phyloP scores from a whole-genome alignment of 2,113 vertebrate genomes.

The Micronycteris hirsuta region DNA sequence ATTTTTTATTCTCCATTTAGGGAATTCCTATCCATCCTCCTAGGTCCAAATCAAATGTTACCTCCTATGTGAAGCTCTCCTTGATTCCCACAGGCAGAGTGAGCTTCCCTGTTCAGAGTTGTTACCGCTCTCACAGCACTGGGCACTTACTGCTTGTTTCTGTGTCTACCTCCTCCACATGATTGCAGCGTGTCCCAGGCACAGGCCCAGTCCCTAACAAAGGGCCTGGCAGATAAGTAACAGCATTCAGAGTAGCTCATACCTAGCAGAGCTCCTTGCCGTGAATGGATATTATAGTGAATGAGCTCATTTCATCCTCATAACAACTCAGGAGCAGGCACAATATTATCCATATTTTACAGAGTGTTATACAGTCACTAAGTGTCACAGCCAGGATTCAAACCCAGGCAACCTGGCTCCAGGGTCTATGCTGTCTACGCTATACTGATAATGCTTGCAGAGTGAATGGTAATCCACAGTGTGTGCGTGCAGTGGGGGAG shows the following conservation, averaged over 20 bases:
- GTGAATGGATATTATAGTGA: background rate
- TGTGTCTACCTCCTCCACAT: fast-evolving
- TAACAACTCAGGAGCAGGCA: background rate
- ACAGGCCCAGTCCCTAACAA: background rate
- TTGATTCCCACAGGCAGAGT: background rate
- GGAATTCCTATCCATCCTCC: background rate
- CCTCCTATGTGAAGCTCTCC: background rate
- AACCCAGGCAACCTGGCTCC: background rate
- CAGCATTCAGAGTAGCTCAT: background rate
- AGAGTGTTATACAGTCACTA: background rate
- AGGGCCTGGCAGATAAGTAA: background rate
- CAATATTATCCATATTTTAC: background rate
- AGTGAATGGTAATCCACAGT: background rate
- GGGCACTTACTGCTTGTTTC: too few species aligned
- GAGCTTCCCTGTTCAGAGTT: too few species aligned
- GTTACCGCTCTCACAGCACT: background rate
- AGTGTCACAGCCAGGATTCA: background rate
- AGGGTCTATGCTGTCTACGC: fast-evolving
- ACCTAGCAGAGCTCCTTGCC: background rate
- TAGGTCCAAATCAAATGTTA: background rate
- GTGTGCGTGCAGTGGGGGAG: fast-evolving
- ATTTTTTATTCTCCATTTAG: background rate
- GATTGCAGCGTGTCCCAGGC: background rate
- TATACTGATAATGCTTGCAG: background rate
- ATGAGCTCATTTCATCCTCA: background rate